These are phyloP conservation scores for Theretra japonica DNA, from an alignment of 2,888 invertebrate genomes.

Conservation along the genomic window DNA sequence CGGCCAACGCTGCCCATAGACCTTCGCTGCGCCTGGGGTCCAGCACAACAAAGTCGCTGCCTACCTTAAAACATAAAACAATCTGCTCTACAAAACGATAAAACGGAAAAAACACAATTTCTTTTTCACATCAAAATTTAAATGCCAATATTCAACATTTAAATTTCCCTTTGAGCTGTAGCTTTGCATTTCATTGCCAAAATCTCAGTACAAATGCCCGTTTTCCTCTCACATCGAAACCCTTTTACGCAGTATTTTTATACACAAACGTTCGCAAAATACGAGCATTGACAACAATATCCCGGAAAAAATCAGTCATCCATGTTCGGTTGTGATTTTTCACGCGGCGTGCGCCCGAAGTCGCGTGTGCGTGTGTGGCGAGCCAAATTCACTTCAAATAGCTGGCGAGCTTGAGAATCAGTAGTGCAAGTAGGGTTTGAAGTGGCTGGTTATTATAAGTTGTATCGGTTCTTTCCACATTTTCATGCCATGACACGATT, in stretches of 20 bases:
- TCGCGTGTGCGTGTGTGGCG: conserved; percentile 14
- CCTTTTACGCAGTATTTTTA: conserved; percentile 17
- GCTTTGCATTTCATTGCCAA: conserved; percentile 4
- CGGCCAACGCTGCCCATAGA: too few species aligned
- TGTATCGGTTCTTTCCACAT: too few species aligned
- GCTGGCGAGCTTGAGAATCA: background rate
- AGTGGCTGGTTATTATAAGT: too few species aligned
- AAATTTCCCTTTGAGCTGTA: background rate
- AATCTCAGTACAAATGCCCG: background rate
- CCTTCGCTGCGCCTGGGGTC: too few species aligned
- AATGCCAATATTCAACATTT: background rate
- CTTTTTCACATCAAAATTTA: background rate
- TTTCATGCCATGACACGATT: too few species aligned
- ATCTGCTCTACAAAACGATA: background rate
- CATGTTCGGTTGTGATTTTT: conserved; percentile 41
- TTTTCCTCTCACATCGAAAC: conserved; percentile 1
- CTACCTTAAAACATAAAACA: too few species aligned
- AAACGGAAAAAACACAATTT: background rate
- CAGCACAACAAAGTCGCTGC: too few species aligned
- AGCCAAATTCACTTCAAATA: conserved; percentile 5
- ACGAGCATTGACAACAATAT: conserved; percentile 29
- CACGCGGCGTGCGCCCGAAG: conserved; percentile 33
- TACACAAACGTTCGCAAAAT: conserved; percentile 26
- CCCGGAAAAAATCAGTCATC: conserved; percentile 36
- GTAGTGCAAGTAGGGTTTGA: background rate